Evolutionary conservation across 2,797 vertebrate genomes (phyloP).

Genomic region (Tenualosa ilisha): DNA sequence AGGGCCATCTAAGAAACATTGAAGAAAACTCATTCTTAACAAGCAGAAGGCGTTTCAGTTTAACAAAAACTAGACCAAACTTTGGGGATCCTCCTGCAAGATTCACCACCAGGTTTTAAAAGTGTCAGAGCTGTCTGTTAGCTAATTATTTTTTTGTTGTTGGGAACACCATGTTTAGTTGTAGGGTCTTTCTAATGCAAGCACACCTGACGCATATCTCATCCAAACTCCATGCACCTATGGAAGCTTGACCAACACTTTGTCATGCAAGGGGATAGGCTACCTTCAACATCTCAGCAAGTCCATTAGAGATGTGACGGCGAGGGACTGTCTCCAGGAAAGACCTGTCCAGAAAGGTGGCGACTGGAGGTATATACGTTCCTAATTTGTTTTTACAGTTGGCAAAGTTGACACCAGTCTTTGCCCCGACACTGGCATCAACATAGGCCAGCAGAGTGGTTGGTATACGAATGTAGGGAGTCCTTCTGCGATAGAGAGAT

Average conservation of each 20-base stretch:
- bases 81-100: background rate
- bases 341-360: slow-evolving; percentile 72
- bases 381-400: slow-evolving; percentile 74
- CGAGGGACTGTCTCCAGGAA: slow-evolving; percentile 74
- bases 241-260: background rate
- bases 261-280: slow-evolving; percentile 1
- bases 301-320: slow-evolving; percentile 76
- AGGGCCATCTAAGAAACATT: slow-evolving; percentile 77
- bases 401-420: slow-evolving; percentile 70
- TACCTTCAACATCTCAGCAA: slow-evolving; percentile 82
- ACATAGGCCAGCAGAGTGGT: slow-evolving; percentile 71
- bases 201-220: background rate
- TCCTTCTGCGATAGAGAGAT: slow-evolving; percentile 67
- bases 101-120: background rate
- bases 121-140: background rate
- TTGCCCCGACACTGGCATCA: slow-evolving; percentile 70
- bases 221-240: background rate
- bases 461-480: slow-evolving; percentile 69
- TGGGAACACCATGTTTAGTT: too few species aligned
- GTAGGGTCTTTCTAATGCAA: background rate
- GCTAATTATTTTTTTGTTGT: background rate
- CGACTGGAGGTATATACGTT: slow-evolving; percentile 62
- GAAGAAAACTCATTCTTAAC: background rate
- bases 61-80: background rate
- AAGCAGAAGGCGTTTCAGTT: background rate